Conservation (phyloP, 2,113 vertebrate species). For the Rhinoderma darwinii region DNA sequence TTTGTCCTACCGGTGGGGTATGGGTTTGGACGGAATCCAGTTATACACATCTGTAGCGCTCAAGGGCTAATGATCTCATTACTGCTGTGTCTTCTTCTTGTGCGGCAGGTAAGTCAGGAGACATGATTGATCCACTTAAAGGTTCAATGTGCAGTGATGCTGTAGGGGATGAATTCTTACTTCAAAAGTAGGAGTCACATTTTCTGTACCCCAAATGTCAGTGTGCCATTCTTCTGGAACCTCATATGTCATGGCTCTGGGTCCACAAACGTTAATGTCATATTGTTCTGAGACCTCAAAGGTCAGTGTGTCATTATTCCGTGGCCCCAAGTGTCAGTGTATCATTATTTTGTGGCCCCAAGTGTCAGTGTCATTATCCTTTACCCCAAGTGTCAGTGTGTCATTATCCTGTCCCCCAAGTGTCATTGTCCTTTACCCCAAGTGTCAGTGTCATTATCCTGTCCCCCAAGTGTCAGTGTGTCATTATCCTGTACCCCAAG, state of each 20-base stretch:
- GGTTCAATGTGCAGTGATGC: neutral
- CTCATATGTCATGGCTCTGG: neutral
- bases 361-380: too few relatives aligned
- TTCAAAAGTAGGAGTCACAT: neutral
- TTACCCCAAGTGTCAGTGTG: neutral
- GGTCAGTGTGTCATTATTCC: neutral
- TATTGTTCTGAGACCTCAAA: neutral
- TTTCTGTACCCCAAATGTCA: neutral
- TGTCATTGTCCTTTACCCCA: neutral
- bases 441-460: neutral
- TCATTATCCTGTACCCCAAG: too few relatives aligned
- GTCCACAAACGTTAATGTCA: neutral
- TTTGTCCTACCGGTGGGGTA: neutral
- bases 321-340: neutral
- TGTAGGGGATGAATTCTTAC: neutral
- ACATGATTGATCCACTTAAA: neutral
- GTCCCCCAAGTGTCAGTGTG: neutral
- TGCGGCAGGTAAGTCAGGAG: neutral
- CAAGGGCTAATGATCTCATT: slow-evolving; percentile 22
- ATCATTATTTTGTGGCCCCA: neutral
- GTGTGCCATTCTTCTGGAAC: neutral
- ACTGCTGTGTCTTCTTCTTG: neutral
- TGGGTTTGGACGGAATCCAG: slow-evolving; percentile 3
- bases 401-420: neutral
- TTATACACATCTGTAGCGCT: slow-evolving; percentile 14